Conservation (phyloP, 2,888 invertebrate species). For the Limnephilus marmoratus region DNA sequence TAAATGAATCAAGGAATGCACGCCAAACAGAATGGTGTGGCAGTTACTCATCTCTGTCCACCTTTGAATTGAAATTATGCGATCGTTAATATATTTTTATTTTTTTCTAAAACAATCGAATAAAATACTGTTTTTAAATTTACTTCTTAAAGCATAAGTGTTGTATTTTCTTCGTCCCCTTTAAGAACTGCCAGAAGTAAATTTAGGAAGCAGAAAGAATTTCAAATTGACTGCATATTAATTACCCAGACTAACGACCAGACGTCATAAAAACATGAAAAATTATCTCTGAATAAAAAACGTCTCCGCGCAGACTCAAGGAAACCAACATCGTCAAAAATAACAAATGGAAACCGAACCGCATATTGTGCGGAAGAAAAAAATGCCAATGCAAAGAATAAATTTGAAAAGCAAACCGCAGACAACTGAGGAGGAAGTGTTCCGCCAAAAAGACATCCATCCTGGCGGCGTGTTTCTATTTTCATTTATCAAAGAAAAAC, state of each 20-base stretch:
- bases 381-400: conserved; percentile 55
- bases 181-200: conserved; percentile 22
- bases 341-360: conserved; percentile 53
- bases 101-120: no score
- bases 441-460: conserved; percentile 64
- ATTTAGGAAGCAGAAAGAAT: conserved; percentile 33
- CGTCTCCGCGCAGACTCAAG: conserved; percentile 33
- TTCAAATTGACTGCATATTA: conserved; percentile 65
- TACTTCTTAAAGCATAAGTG: no score
- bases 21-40: neutral
- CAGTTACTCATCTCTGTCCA: neutral
- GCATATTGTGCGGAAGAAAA: conserved; percentile 43
- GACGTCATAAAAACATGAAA: conserved; percentile 60
- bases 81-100: no score
- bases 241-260: conserved; percentile 63
- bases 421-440: conserved; percentile 58
- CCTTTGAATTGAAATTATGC: no score
- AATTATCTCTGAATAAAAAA: conserved; percentile 55
- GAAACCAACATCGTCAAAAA: conserved; percentile 56
- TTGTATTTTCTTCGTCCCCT: neutral
- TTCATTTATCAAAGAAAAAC: conserved; percentile 69
- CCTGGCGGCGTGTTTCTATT: conserved; percentile 67
- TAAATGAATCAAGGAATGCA: neutral
- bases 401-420: conserved; percentile 50
- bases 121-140: no score